These are phyloP conservation scores for Pseudochirops corinnae DNA, from an alignment of 2,797 vertebrate species.

Conservation along the genomic window DNA sequence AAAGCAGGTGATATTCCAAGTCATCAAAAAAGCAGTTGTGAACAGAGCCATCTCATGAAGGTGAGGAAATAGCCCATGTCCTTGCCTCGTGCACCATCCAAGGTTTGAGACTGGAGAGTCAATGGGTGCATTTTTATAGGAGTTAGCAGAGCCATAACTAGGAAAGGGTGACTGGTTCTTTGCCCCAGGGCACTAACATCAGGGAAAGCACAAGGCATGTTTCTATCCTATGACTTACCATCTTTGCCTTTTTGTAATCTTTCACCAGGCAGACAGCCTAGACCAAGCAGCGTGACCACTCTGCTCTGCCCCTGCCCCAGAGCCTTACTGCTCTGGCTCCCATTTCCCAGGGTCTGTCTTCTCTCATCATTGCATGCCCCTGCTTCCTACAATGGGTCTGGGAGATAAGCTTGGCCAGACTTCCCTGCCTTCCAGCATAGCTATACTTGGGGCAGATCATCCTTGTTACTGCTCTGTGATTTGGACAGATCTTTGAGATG, in stretches of 20 bases:
- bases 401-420: neutral
- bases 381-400: neutral
- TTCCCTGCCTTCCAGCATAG: too few species aligned
- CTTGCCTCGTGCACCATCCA: conserved; percentile 59
- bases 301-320: neutral
- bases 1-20: conserved; percentile 47
- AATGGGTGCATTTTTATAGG: neutral
- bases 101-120: conserved; percentile 44
- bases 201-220: neutral
- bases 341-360: neutral
- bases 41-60: conserved; percentile 26
- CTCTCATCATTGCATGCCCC: neutral
- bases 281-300: neutral
- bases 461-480: neutral
- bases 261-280: neutral
- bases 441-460: too few species aligned
- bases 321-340: neutral
- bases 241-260: neutral
- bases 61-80: conserved; percentile 38
- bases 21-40: conserved; percentile 49
- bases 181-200: neutral
- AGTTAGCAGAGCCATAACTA: neutral
- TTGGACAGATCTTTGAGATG: neutral
- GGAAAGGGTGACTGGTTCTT: neutral
- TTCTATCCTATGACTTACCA: neutral